Evolutionary conservation across 2,113 vertebrate genomes (phyloP), one percentile per base, ranked within the genome.

Genomic region (Scortum barcoo): DNA sequence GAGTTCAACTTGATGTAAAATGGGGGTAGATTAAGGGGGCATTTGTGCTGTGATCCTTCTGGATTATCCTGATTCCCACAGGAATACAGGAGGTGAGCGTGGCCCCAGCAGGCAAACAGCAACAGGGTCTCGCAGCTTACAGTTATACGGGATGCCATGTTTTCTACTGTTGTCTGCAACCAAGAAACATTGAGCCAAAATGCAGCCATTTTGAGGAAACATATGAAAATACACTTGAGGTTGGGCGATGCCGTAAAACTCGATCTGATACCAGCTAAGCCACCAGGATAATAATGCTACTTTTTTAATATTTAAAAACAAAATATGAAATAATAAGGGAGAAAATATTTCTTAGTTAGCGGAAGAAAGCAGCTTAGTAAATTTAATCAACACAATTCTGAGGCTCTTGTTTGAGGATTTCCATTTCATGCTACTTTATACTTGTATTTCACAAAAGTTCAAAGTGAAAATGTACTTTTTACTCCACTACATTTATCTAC

Each of bases 31-130:
- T 46, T 48, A 60, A 53, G 20, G 36, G 36, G 0, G 50, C 42
- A 22, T 28, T 38, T 60, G 76, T 70, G 51, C 38, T 65, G 57
- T 58, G 51, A 81, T 69, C 81, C 53, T 36, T 33, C 24, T 28
- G 90, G 86, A 87, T 92, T 88, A 89, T 81, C 70, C 78, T 53
- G 79, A 87, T 91, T 93, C 91, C 91, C 91, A 87, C 54, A 88
- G 87, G 83, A 84, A 68, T 81, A 87, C 44, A 66, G 53, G 46
- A 87, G 78, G 33, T 5, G 60, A 86, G 71, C 83, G 16, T 40
- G 57, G 56, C 50, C 76, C 74, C 85, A 73, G 73, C 60, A 74
- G 72, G n/a, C 53, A 57, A 58, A 78, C 67, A 72, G 58, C 76
- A 67, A 42, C 80, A 84, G 48, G 44, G 28, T 76, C 36, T 44